Evolutionary conservation across 2,888 invertebrate genomes (phyloP).

Genomic region (Iselma pallidipennis): DNA sequence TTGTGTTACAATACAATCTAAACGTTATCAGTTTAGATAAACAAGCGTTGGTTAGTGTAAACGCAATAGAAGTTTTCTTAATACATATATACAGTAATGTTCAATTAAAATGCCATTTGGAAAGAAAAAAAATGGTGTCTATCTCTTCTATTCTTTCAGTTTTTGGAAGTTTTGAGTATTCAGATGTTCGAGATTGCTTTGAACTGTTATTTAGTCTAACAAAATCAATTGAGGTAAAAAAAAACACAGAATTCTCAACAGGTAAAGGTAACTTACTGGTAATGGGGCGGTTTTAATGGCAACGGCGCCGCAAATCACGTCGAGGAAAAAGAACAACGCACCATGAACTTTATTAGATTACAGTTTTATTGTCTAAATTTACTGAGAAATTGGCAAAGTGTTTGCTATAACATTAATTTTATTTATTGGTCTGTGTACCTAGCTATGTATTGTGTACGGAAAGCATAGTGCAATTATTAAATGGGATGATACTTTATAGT

Average conservation of each 20-base stretch:
- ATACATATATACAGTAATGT: too few relatives aligned
- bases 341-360: conserved; percentile 6
- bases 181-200: too few relatives aligned
- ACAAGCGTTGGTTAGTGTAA: conserved; percentile 3
- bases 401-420: conserved; percentile 11
- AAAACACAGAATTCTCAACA: neutral
- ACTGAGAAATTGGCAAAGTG: conserved; percentile 10
- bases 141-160: too few relatives aligned
- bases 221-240: neutral
- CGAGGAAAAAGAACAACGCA: neutral
- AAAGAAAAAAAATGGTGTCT: too few relatives aligned
- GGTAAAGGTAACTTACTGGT: neutral
- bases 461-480: neutral
- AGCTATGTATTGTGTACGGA: neutral
- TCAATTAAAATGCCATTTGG: too few relatives aligned
- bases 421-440: neutral
- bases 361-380: conserved; percentile 6
- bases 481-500: neutral
- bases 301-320: neutral
- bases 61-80: too few relatives aligned
- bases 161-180: too few relatives aligned
- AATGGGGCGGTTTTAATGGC: neutral
- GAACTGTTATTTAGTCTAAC: neutral
- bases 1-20: conserved; percentile 4
- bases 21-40: conserved; percentile 22